phyloP scores from a whole-genome alignment of 2,797 vertebrate genomes.

The Scolopax rusticola region DNA sequence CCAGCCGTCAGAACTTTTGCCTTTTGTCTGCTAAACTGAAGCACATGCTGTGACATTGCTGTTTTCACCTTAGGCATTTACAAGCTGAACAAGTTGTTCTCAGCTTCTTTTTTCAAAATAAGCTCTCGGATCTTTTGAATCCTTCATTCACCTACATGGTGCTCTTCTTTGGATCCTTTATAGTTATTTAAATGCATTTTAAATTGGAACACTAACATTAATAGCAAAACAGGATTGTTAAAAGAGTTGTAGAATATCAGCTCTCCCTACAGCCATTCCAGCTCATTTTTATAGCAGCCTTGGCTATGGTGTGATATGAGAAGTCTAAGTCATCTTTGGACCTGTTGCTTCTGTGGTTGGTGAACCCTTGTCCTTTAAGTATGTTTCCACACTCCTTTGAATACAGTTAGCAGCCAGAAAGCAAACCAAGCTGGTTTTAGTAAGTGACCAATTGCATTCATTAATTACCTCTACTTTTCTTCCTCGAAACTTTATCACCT shows the following conservation, averaged over 20 bases:
- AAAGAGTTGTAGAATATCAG: background rate
- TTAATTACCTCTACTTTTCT: background rate
- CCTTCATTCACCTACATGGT: background rate
- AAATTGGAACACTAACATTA: background rate
- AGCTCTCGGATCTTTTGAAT: background rate
- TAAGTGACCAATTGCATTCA: background rate
- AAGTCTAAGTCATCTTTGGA: background rate
- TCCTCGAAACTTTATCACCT: background rate
- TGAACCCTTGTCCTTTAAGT: background rate
- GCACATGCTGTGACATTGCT: background rate
- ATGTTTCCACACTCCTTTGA: background rate
- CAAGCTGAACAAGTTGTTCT: background rate
- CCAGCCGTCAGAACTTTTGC: slow-evolving; percentile 31
- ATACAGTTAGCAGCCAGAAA: background rate
- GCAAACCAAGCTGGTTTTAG: background rate
- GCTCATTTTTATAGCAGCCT: background rate
- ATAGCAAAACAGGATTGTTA: background rate
- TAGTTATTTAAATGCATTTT: background rate
- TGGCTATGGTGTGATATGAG: background rate
- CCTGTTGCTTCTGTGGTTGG: background rate
- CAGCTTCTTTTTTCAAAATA: background rate
- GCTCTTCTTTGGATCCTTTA: background rate
- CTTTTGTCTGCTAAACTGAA: slow-evolving; percentile 31
- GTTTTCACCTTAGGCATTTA: slow-evolving; percentile 6
- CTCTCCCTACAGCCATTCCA: background rate